These are phyloP conservation scores for Callipepla squamata DNA, from an alignment of 2,113 vertebrate species.

Conservation along the genomic window DNA sequence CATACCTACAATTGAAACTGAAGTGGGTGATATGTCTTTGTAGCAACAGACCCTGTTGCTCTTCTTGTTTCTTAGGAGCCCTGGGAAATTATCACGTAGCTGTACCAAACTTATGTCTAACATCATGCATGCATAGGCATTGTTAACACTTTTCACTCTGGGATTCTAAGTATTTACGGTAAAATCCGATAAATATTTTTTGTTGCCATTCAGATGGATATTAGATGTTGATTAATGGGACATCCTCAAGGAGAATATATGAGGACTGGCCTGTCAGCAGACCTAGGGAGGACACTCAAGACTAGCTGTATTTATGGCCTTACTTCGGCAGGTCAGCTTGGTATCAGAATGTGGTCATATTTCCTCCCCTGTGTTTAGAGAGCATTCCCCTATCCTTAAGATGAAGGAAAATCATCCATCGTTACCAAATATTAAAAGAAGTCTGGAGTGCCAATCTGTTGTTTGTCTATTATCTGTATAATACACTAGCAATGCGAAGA, in stretches of 20 bases:
- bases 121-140: not conserved
- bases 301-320: not conserved
- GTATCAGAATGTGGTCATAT: rapidly evolving
- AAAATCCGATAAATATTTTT: not conserved
- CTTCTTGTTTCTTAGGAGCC: not conserved
- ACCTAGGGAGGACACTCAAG: not conserved
- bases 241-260: not conserved
- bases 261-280: not conserved
- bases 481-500: not conserved
- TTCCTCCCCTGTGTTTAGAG: not conserved
- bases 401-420: not conserved
- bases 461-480: not conserved
- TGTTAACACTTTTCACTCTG: not conserved
- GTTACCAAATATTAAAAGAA: not conserved
- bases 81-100: not conserved
- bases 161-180: not conserved
- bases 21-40: not conserved
- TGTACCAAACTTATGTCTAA: not conserved
- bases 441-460: not conserved
- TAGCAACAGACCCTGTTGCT: not conserved
- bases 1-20: not conserved
- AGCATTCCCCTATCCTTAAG: not conserved
- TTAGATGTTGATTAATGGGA: not conserved
- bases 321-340: not conserved
- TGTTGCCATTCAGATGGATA: not conserved